A percentile compares a stretch with the other conserved stretches of the same genome.
These are phyloP conservation scores for Magallana nippona DNA, from an alignment of 2,888 invertebrate genomes.

Conservation along the genomic window DNA sequence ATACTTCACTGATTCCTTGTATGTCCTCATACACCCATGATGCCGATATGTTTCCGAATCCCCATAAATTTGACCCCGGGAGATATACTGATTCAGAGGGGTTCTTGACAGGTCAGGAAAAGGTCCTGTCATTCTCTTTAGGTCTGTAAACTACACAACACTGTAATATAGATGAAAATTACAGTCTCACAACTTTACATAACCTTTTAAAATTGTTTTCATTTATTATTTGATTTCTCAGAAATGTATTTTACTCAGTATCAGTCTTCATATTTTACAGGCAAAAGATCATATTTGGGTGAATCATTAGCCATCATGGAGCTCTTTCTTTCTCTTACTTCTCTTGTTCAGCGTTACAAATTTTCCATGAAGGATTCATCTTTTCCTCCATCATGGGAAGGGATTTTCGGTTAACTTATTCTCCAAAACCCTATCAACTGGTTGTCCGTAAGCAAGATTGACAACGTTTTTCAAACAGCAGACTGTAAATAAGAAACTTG, in stretches of 20 bases:
- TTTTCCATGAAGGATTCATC: background rate
- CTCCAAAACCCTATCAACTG: background rate
- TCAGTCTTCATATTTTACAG: background rate
- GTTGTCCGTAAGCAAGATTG: background rate
- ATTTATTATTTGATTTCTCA: too few relatives aligned
- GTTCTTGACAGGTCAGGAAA: slow-evolving; percentile 3
- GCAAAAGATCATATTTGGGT: background rate
- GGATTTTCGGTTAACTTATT: background rate
- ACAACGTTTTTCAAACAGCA: background rate
- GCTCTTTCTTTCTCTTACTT: slow-evolving; percentile 1
- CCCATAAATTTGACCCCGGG: slow-evolving; percentile 39
- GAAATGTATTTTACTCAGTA: background rate
- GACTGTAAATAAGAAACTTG: too few relatives aligned
- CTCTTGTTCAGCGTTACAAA: background rate
- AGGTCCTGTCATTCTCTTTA: slow-evolving; percentile 34
- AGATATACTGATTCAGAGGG: slow-evolving; percentile 18
- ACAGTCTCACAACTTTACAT: background rate
- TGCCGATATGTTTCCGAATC: slow-evolving; percentile 30
- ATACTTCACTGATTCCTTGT: background rate
- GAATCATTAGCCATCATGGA: slow-evolving; percentile 2
- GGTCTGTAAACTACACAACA: slow-evolving; percentile 8
- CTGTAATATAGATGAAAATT: background rate
- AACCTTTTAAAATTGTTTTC: too few relatives aligned
- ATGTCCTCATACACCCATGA: slow-evolving; percentile 12
- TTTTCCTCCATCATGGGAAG: background rate